Evolutionary conservation across 2,113 vertebrate genomes (phyloP).

Genomic region (Saimiri boliviensis): DNA sequence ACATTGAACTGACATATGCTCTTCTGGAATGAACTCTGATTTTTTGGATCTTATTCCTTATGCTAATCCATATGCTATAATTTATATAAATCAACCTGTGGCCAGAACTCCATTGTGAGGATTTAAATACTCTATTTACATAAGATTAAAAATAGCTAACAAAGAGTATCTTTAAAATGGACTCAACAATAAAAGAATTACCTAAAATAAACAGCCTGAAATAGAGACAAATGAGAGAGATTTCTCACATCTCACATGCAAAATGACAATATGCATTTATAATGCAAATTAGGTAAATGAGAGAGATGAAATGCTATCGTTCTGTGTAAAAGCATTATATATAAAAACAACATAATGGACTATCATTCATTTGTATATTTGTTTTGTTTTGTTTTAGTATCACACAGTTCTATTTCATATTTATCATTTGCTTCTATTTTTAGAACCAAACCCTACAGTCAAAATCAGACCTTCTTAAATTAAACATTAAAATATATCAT

Average conservation of each 20-base stretch:
- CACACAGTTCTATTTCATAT: neutral
- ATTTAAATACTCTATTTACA: neutral
- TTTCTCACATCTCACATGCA: neutral
- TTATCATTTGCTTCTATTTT: constrained; percentile 33
- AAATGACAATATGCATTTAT: constrained; percentile 1
- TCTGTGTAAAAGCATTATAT: neutral
- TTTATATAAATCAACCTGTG: constrained; percentile 15
- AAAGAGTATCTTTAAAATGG: constrained; percentile 19
- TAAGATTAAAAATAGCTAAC: constrained; percentile 31
- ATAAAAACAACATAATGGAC: neutral
- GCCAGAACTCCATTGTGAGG: neutral
- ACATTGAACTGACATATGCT: constrained; percentile 12
- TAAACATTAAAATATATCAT: constrained; percentile 52
- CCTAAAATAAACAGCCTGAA: constrained; percentile 10
- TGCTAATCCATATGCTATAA: constrained; percentile 44
- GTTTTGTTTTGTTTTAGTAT: neutral
- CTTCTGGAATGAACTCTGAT: constrained; percentile 16
- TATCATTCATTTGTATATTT: neutral
- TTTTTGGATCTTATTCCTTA: constrained; percentile 32
- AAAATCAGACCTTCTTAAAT: constrained; percentile 65
- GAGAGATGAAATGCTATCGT: neutral
- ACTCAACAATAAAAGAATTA: neutral
- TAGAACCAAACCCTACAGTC: neutral
- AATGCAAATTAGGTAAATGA: neutral
- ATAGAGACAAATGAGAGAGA: neutral